These are phyloP conservation scores for Polypterus bichir DNA, from an alignment of 2,113 vertebrate genomes.

Conservation along the genomic window DNA sequence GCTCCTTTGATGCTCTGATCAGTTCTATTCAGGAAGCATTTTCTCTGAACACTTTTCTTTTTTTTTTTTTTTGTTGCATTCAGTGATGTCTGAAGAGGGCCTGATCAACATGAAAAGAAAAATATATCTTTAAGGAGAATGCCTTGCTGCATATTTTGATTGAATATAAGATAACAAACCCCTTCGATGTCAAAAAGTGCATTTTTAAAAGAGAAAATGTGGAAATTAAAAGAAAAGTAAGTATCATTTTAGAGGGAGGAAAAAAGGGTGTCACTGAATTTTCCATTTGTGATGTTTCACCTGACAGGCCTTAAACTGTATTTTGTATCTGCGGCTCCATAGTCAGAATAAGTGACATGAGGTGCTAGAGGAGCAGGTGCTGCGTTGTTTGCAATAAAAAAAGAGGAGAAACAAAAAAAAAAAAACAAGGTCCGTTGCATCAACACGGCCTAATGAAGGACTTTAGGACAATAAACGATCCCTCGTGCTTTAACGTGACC, in stretches of 20 bases:
- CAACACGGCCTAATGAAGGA: conserved; percentile 20
- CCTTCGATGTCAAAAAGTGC: conserved; percentile 25
- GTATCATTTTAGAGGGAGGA: conserved; percentile 8
- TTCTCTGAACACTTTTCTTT: conserved; percentile 16
- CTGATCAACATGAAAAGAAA: conserved; percentile 36
- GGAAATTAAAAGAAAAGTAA: conserved; percentile 41
- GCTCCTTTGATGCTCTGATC: conserved; percentile 42
- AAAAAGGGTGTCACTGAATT: not conserved
- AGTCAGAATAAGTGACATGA: no score
- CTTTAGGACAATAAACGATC: conserved; percentile 22
- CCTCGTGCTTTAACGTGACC: conserved; percentile 25
- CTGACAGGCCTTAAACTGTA: conserved; percentile 3
- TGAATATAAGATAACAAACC: conserved; percentile 34
- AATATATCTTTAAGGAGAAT: conserved; percentile 23
- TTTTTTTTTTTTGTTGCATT: conserved; percentile 22
- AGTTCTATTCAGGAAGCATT: conserved; percentile 20
- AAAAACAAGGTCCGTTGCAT: conserved; percentile 20
- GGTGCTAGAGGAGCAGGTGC: no score
- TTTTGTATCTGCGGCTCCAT: not conserved
- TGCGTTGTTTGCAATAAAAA: no score
- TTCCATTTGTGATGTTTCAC: not conserved
- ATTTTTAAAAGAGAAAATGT: conserved; percentile 38
- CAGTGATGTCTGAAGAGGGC: conserved; percentile 24
- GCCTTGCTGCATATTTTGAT: conserved; percentile 33
- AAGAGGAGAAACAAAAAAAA: not conserved